phyloP scores from a whole-genome alignment of 2,888 invertebrate species.

The Agrotis puta region DNA sequence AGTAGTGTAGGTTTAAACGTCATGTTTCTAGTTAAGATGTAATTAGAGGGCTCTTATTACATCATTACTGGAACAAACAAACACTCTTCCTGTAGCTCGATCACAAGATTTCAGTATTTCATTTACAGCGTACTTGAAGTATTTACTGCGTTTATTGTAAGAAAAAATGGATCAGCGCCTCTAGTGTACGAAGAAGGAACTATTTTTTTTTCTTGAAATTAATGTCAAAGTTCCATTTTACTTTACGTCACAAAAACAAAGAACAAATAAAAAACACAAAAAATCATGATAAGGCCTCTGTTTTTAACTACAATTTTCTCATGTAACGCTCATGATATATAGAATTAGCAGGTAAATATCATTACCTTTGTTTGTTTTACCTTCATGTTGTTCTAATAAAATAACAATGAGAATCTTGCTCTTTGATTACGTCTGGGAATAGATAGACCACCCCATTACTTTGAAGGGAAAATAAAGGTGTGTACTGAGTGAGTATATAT shows the following conservation, averaged over 20 bases:
- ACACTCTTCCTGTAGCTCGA: not conserved
- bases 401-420: not conserved
- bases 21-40: not conserved
- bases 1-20: not conserved
- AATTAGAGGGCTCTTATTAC: too few relatives aligned
- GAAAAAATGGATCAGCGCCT: too few relatives aligned
- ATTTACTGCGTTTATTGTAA: too few relatives aligned
- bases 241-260: too few relatives aligned
- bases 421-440: conserved; percentile 4
- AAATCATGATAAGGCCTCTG: too few relatives aligned
- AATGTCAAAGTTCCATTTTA: too few relatives aligned
- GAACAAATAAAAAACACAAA: too few relatives aligned
- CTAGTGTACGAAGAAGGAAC: too few relatives aligned
- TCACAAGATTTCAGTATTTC: too few relatives aligned
- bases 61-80: not conserved
- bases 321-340: not conserved
- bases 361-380: not conserved
- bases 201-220: too few relatives aligned
- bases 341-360: not conserved
- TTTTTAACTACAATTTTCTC: not conserved
- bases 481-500: not conserved
- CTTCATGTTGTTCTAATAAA: not conserved
- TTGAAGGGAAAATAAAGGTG: conserved; percentile 12
- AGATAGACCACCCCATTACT: not conserved
- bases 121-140: too few relatives aligned